Percentiles rank a stretch among this genome's conserved stretches.
Evolutionary conservation across 1,140 invertebrate species (phyloP).

Genomic region (Melipona quadrifasciata): DNA sequence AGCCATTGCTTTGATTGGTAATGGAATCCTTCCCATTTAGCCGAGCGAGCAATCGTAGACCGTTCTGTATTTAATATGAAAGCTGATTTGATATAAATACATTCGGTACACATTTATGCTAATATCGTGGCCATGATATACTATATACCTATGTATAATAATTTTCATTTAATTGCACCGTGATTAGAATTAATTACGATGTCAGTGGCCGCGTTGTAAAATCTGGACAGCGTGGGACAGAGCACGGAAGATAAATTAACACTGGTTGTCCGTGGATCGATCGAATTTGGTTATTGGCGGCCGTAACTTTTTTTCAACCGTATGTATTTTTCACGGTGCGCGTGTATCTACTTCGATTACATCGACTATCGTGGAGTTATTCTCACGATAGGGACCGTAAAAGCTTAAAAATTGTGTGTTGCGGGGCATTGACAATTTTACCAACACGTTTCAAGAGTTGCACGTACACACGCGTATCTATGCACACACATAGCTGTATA

Average conservation of each 20-base stretch:
- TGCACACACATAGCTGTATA: background rate
- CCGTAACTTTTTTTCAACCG: conserved; percentile 1
- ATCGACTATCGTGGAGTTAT: conserved; percentile 27
- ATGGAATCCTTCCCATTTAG: conserved; percentile 10
- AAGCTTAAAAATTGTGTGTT: conserved; percentile 51
- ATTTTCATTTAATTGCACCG: conserved; percentile 21
- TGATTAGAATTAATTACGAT: conserved; percentile 29
- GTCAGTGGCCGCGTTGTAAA: background rate
- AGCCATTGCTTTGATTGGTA: conserved; percentile 35
- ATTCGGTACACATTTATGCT: background rate
- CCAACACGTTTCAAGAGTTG: conserved; percentile 37
- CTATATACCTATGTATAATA: background rate
- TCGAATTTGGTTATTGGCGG: conserved; percentile 12
- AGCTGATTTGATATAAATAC: background rate
- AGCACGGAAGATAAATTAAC: background rate
- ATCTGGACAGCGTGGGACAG: no score
- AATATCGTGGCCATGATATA: background rate
- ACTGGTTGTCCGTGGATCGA: background rate
- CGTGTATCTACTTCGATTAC: conserved; percentile 9
- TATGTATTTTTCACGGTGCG: background rate
- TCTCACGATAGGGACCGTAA: conserved; percentile 27
- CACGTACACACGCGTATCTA: background rate
- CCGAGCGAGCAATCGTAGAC: background rate
- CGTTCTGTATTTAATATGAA: background rate
- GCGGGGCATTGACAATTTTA: conserved; percentile 48